Evolutionary conservation across 2,113 vertebrate genomes (phyloP).

Genomic region (Calypte anna): DNA sequence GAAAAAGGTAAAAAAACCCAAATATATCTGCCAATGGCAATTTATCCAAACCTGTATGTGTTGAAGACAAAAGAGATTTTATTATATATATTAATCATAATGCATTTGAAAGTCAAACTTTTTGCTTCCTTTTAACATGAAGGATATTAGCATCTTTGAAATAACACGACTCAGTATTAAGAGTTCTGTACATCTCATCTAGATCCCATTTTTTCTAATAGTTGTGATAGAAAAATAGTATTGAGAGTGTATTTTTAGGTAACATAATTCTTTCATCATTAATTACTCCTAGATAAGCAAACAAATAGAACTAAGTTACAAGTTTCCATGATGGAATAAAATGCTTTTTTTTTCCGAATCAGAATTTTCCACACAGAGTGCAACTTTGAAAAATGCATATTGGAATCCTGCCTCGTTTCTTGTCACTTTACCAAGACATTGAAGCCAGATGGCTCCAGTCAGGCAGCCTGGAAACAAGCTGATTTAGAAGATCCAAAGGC

Average conservation of each 20-base stretch:
- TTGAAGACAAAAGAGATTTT: neutral
- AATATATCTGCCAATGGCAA: neutral
- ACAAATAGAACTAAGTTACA: neutral
- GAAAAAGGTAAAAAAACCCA: neutral
- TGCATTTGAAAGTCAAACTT: neutral
- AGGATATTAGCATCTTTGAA: neutral
- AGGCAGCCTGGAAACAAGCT: slow-evolving; percentile 15
- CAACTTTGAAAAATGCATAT: neutral
- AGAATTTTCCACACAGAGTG: neutral
- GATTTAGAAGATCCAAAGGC: neutral
- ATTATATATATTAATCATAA: neutral
- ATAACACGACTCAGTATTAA: neutral
- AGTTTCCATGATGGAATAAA: neutral
- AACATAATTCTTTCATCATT: neutral
- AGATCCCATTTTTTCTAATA: neutral
- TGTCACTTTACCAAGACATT: neutral
- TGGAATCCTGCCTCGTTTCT: slow-evolving; percentile 23
- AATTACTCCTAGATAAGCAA: neutral
- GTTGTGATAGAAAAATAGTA: neutral
- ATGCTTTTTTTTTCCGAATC: neutral
- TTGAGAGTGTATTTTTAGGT: neutral
- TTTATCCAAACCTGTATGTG: neutral
- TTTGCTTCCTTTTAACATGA: neutral
- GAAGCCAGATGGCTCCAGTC: slow-evolving; percentile 54
- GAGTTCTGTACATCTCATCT: neutral